phyloP scores from a whole-genome alignment of 2,888 invertebrate genomes.

The Cynaeus angustus region DNA sequence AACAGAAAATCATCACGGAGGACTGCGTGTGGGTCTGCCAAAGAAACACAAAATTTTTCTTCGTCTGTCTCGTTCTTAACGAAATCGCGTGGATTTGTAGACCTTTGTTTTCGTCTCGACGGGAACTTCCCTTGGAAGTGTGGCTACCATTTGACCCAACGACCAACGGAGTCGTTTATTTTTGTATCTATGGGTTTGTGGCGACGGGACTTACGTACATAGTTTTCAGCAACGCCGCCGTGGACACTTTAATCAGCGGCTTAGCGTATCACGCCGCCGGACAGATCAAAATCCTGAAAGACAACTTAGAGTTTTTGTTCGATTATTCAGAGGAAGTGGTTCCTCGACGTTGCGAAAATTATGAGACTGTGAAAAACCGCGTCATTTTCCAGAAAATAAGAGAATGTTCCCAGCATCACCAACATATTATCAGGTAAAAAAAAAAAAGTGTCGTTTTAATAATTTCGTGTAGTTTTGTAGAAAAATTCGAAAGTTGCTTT shows the following conservation, averaged over 20 bases:
- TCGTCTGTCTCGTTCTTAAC: no score
- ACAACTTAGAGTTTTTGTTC: constrained; percentile 18
- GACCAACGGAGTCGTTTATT: no score
- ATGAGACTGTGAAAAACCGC: no score
- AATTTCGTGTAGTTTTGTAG: constrained; percentile 18
- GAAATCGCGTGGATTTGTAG: no score
- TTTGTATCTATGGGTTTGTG: no score
- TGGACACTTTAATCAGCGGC: constrained; percentile 28
- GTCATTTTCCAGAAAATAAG: constrained; percentile 12
- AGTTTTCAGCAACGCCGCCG: neutral
- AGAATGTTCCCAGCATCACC: constrained; percentile 12
- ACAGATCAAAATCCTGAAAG: constrained; percentile 28
- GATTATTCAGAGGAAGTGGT: constrained; percentile 16
- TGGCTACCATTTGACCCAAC: no score
- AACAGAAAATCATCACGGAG: no score
- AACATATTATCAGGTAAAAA: constrained; percentile 15
- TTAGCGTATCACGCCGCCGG: constrained; percentile 2
- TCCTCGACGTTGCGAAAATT: neutral
- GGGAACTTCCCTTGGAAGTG: no score
- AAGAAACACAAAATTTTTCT: no score
- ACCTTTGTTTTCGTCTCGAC: no score
- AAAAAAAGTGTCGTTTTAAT: neutral
- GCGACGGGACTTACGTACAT: no score
- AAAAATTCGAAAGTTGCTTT: constrained; percentile 13
- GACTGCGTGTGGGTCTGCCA: no score